A percentile compares a stretch with the other conserved stretches of the same genome.
Evolutionary conservation across 2,113 vertebrate species (phyloP).

Genomic region (Pipa parva): DNA sequence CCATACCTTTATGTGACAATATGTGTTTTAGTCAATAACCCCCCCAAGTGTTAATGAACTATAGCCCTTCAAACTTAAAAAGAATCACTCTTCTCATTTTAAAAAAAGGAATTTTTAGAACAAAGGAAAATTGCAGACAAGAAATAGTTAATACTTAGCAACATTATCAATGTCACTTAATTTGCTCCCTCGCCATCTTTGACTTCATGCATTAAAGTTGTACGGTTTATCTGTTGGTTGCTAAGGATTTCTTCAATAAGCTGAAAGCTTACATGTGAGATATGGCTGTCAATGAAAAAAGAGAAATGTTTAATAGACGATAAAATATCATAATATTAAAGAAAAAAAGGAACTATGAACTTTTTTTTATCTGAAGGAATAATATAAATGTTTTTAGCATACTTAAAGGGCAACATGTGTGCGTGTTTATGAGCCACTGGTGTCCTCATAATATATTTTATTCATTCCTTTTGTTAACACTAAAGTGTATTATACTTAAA

Average conservation of each 20-base stretch:
- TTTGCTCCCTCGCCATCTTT: neutral
- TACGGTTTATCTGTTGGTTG: conserved; percentile 26
- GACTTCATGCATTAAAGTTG: neutral
- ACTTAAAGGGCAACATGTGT: conserved; percentile 34
- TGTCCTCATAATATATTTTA: conserved; percentile 23
- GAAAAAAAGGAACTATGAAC: too few species aligned
- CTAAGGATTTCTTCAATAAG: conserved; percentile 5
- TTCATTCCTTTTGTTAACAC: conserved; percentile 28
- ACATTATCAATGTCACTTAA: conserved; percentile 18
- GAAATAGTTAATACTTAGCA: conserved; percentile 12
- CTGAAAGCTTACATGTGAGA: conserved; percentile 10
- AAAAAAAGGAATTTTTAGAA: neutral
- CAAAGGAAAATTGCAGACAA: neutral
- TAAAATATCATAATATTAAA: conserved; percentile 16
- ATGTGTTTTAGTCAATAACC: too few species aligned
- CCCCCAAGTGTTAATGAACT: conserved; percentile 21
- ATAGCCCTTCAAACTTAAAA: neutral
- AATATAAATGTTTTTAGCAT: neutral
- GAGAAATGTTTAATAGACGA: conserved; percentile 4
- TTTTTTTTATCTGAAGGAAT: neutral
- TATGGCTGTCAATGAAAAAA: conserved; percentile 8
- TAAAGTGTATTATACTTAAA: conserved; percentile 5
- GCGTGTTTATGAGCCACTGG: conserved; percentile 30
- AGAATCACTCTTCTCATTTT: neutral
- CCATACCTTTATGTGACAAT: too few species aligned